A percentile compares a stretch with the other conserved stretches of the same genome.
Conservation (phyloP, 2,797 vertebrate species). For the Peromyscus aztecus region DNA sequence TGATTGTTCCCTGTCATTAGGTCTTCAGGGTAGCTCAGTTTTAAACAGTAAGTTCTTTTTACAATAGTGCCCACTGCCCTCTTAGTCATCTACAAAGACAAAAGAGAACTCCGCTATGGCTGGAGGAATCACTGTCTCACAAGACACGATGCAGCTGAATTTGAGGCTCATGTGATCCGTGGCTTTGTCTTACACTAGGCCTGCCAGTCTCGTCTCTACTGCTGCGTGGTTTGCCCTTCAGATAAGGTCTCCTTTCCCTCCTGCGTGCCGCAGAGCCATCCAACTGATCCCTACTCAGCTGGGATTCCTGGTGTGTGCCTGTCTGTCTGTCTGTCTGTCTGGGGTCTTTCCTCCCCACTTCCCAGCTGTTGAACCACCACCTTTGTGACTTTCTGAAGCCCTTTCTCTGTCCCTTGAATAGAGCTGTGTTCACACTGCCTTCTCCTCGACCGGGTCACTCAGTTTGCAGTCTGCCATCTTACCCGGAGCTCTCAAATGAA, state of each 20-base stretch:
- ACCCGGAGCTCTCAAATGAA: not conserved
- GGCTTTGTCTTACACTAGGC: not conserved
- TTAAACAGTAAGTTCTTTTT: not conserved
- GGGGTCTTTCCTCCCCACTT: not conserved
- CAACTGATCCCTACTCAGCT: not conserved
- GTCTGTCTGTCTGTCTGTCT: not conserved
- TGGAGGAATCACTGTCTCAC: not conserved
- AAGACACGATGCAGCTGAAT: not conserved
- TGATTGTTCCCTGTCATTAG: not conserved
- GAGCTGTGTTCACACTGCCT: not conserved
- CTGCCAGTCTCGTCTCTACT: not conserved
- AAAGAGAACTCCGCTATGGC: fast-evolving
- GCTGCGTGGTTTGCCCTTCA: not conserved
- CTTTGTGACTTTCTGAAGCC: not conserved
- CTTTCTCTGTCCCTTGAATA: not conserved
- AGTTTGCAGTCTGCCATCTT: not conserved
- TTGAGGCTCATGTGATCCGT: not conserved
- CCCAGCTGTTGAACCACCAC: not conserved
- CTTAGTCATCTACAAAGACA: not conserved
- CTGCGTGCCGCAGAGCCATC: not conserved
- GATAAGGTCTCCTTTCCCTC: not conserved
- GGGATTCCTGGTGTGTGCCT: not conserved
- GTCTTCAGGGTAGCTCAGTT: not conserved
- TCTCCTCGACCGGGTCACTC: no score
- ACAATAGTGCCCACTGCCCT: not conserved